These are phyloP conservation scores for Blomia tropicalis DNA, from an alignment of 2,888 invertebrate species.

Conservation along the genomic window DNA sequence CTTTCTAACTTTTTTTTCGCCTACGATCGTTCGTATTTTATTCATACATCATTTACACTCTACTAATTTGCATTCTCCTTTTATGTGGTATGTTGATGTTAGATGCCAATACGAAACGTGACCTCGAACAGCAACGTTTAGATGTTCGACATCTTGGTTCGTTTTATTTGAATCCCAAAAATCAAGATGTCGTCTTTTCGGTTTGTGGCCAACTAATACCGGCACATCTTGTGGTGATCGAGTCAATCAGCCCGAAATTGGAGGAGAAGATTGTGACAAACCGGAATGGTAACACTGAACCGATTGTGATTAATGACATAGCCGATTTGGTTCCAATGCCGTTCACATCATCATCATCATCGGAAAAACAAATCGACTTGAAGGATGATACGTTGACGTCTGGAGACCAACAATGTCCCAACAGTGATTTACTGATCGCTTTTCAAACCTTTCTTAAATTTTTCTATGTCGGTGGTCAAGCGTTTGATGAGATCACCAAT, in stretches of 20 bases:
- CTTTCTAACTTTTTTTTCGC: too few species aligned
- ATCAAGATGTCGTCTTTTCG: slow-evolving; percentile 5
- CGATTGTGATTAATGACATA: background rate
- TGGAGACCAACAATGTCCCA: background rate
- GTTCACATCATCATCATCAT: too few species aligned
- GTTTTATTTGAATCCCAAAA: background rate
- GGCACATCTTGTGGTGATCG: slow-evolving; percentile 1
- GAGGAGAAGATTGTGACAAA: background rate
- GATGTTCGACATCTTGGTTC: background rate
- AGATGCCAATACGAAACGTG: background rate
- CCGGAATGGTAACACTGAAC: background rate
- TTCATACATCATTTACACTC: background rate
- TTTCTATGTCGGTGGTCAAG: background rate
- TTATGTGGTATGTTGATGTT: too few species aligned
- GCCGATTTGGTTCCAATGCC: background rate
- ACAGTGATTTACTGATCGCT: background rate
- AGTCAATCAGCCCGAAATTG: slow-evolving; percentile 1
- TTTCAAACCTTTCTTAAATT: background rate
- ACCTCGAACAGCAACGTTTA: background rate
- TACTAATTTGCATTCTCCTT: background rate
- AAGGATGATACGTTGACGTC: background rate
- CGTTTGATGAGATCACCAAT: background rate
- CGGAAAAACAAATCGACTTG: background rate
- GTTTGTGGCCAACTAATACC: slow-evolving; percentile 1
- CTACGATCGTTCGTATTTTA: too few species aligned